phyloP scores from a whole-genome alignment of 2,888 invertebrate genomes.

The Mythimna albipuncta region DNA sequence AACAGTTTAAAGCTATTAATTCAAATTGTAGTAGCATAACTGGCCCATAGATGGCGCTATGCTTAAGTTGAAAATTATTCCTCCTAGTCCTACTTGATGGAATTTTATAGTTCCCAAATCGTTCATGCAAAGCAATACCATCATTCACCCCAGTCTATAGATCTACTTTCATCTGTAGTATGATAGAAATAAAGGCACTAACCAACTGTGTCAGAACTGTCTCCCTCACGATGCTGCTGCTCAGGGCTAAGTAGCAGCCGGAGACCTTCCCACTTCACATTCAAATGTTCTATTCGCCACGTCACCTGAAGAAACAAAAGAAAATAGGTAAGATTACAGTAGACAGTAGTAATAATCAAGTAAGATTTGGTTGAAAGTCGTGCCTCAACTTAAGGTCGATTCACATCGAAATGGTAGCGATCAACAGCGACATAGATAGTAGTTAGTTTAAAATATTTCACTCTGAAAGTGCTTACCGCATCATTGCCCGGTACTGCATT shows the following conservation, averaged over 20 bases:
- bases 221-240: constrained; percentile 83
- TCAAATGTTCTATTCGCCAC: constrained; percentile 94
- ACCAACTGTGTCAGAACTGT: constrained; percentile 84
- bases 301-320: constrained; percentile 85
- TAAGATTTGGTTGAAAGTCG: no score
- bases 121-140: background rate
- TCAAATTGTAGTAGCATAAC: accelerated
- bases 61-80: background rate
- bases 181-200: constrained; percentile 60
- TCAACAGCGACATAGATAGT: no score
- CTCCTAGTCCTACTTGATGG: no score
- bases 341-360: no score
- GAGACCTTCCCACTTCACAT: constrained; percentile 95
- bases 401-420: no score
- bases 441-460: no score
- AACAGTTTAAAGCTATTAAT: accelerated
- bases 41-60: constrained; percentile 46
- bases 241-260: constrained; percentile 93
- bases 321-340: background rate
- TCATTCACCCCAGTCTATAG: background rate
- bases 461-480: no score
- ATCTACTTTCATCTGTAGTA: no score
- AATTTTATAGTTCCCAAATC: no score
- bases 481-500: no score
- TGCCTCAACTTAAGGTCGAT: no score